Conservation (phyloP, 1,140 invertebrate genomes). For the Diachasma alloeum region DNA sequence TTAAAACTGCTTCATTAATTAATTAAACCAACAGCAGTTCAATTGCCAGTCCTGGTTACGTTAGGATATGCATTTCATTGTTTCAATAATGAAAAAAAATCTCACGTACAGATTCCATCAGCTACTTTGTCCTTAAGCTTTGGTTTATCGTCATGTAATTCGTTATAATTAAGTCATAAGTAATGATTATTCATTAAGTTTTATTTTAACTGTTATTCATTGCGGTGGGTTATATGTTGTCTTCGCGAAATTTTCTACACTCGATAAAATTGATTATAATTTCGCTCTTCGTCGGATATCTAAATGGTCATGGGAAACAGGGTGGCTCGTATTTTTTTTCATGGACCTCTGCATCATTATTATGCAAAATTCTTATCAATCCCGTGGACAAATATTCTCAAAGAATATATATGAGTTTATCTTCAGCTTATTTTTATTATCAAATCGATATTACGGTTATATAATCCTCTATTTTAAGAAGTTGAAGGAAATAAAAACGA, state of each 20-base stretch:
- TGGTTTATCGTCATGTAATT: background rate
- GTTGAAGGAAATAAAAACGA: background rate
- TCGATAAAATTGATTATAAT: background rate
- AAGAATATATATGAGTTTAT: constrained; percentile 23
- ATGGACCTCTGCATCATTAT: constrained; percentile 2
- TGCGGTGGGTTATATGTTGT: constrained; percentile 50
- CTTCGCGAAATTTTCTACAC: constrained; percentile 20
- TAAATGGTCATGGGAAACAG: background rate
- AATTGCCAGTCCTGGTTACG: background rate
- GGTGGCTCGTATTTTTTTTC: background rate
- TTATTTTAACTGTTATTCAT: constrained; percentile 35
- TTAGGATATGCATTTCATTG: background rate
- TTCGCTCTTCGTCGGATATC: too few species aligned
- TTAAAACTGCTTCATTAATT: background rate
- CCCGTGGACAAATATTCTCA: constrained; percentile 21
- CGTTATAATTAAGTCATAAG: background rate
- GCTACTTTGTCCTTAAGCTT: background rate
- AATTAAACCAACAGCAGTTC: background rate
- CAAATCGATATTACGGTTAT: background rate
- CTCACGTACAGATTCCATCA: background rate
- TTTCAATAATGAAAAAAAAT: background rate
- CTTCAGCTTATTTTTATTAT: background rate
- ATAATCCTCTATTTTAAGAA: background rate
- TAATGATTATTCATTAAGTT: background rate
- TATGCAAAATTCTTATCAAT: constrained; percentile 2